Conservation (phyloP, 1,140 invertebrate genomes). For the Drosophila punjabiensis region DNA sequence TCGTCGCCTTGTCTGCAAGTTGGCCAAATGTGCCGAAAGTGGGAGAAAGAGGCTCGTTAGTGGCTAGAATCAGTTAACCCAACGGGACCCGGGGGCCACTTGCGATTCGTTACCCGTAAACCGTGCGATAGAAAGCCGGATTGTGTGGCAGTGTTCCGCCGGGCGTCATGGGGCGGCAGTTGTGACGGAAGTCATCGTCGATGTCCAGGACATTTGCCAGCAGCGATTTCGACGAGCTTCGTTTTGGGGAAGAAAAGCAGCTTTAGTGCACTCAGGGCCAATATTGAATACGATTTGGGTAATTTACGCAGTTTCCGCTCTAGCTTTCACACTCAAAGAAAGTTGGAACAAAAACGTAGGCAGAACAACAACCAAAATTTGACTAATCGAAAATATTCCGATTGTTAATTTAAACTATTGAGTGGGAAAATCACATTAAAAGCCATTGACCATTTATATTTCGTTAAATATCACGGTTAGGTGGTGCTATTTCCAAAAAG, state of each 20-base stretch:
- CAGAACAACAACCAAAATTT: background rate
- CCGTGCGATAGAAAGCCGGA: conserved; percentile 85
- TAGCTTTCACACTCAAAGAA: conserved; percentile 16
- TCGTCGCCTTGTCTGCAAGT: conserved; percentile 84
- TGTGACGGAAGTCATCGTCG: conserved; percentile 95
- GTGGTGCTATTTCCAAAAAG: too few species aligned
- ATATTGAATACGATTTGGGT: background rate
- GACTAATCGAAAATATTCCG: background rate
- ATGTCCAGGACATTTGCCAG: conserved; percentile 97
- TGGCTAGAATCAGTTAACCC: conserved; percentile 25
- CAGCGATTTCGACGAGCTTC: conserved; percentile 92
- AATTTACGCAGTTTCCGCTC: conserved; percentile 8
- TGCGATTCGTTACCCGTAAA: conserved; percentile 82
- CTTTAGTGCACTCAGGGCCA: conserved; percentile 25
- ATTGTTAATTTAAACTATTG: too few species aligned
- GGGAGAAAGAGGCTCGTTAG: conserved; percentile 30
- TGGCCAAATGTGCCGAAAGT: conserved; percentile 7
- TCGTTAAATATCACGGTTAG: background rate
- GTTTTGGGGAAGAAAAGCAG: conserved; percentile 18
- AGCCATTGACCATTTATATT: background rate
- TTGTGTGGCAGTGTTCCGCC: conserved; percentile 86
- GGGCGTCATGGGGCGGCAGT: conserved; percentile 85
- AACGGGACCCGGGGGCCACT: conserved; percentile 27
- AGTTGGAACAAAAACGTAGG: background rate
- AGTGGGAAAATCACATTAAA: background rate